Evolutionary conservation across 2,797 vertebrate species (phyloP), one percentile per base, ranked within the genome.

Genomic region (Ataeniobius toweri): DNA sequence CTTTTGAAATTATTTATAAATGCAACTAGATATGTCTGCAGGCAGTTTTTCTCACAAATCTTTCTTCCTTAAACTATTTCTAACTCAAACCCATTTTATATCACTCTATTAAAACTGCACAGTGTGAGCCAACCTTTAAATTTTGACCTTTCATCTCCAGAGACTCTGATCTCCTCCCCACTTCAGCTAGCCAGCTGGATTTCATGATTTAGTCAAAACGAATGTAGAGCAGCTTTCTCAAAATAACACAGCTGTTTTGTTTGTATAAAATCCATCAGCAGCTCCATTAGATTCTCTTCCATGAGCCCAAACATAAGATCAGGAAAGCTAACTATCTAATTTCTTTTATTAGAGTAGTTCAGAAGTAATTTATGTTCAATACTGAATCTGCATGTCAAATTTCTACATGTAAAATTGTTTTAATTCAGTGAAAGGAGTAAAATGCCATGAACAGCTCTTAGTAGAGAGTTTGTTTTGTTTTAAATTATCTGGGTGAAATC

Each of bases 11-110:
- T 3, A 74, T 84, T 74, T n/a, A 56, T 61, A 0, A 74, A 71
- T 0, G 50, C 31, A 58, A 44, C 44, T 2, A 48, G 2, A 55
- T 76, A 68, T 83, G 41, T 46, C 12, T 79, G 76, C 71, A 84
- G 74, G 65, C 70, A 41, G 73, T 73, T 80, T 73, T 84, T 87
- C 56, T 50, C 2, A 69, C 26, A 71, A 75, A 75, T 44, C 68
- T 73, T 31, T 20, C 36, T 53, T 73, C 83, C 80, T 58, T 65
- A 86, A 86, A 84, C 79, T 81, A 72, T 85, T 87, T 80, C 77
- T 48, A 63, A 50, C 68, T 48, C 46, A 77, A 83, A 82, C 4
- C 18, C 12, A 10, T 80, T 84, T 81, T 63, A 56, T 74, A 50
- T 36, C 39, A 24, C 73, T 69, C 44, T 69, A 18, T 46, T 69